Base-by-base conservation (phyloP, 2,888 invertebrate genomes). In the Meloe dianella region DNA sequence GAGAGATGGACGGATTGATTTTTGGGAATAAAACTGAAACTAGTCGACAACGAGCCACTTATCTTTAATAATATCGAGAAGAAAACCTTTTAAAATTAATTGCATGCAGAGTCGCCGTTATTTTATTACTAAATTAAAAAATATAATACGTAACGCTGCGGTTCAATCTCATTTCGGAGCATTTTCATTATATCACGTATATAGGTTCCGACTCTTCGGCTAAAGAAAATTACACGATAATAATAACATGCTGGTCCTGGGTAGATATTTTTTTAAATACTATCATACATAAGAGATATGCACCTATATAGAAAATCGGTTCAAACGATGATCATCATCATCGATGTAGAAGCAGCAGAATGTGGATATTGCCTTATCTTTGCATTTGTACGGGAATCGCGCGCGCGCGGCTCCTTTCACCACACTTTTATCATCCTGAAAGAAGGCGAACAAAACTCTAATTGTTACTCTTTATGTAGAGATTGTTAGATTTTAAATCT, bases 1-100 rank as follows among this genome's bases (percentile, higher is more conserved):
- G 12, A 41, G 10, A 10, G 17, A 41, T n/a, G 5, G 10, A 41
- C n/a, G 7, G 41, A 41, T 47, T 20, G 20, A 47, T 47, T n/a
- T n/a, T 20, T 20, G 41, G 60, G 67, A 67, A 65, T 61, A 70
- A 73, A 68, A 35, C 12, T 12, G 1, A 8, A 3, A 66, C 68
- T 65, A 47, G 64, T 59, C 67, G 64, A 59, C 67, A 71, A 61
- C 69, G 63, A 68, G 71, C 80, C 82, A 82, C 81, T 83, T 82
- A 83, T 82, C 83, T 82, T 81, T 81, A 81, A 82, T 82, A 81
- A 81, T 81, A 83, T 83, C 82, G 81, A 79, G 77, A 79, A 17
- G 10, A n/a, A 82, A 82, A 81, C 80, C 80, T 82, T 82, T 83
- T 81, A 82, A 82, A 82, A 83, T 82, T 83, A 83, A 83, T 83